Evolutionary conservation across 2,888 invertebrate species (phyloP).

Genomic region (Anthophora plumipes): DNA sequence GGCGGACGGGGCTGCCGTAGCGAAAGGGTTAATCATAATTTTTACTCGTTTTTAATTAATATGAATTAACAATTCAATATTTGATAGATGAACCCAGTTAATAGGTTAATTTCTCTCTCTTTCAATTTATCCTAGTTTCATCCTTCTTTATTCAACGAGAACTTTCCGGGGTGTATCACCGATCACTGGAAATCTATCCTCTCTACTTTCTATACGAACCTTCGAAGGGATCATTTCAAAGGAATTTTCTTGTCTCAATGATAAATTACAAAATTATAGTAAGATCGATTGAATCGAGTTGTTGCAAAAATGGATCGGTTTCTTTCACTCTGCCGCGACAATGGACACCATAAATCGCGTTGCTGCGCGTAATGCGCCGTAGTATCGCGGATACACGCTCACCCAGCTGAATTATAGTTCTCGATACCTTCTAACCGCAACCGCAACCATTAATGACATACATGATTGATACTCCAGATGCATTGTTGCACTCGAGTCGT

Average conservation of each 20-base stretch:
- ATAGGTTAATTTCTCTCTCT: not conserved
- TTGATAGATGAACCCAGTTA: no score
- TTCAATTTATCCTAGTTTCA: not conserved
- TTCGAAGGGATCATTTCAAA: not conserved
- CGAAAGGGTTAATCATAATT: no score
- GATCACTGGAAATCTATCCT: no score
- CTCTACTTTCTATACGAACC: not conserved
- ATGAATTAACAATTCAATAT: no score
- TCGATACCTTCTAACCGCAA: slow-evolving; percentile 58
- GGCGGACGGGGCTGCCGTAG: no score
- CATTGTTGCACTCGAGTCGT: slow-evolving; percentile 38
- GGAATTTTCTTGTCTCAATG: not conserved
- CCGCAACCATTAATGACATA: slow-evolving; percentile 60
- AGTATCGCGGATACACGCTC: slow-evolving; percentile 22
- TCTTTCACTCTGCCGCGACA: slow-evolving; percentile 36
- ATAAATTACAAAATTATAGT: not conserved
- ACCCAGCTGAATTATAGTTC: slow-evolving; percentile 43
- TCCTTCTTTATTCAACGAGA: no score
- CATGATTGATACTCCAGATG: slow-evolving; percentile 59
- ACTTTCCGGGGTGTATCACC: no score
- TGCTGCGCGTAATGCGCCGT: slow-evolving; percentile 22
- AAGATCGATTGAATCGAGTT: no score
- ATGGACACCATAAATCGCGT: slow-evolving; percentile 57
- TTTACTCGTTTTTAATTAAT: no score
- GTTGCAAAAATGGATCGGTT: not conserved